Base-by-base conservation (phyloP, 1,140 invertebrate species). In the Chlorops oryzae region DNA sequence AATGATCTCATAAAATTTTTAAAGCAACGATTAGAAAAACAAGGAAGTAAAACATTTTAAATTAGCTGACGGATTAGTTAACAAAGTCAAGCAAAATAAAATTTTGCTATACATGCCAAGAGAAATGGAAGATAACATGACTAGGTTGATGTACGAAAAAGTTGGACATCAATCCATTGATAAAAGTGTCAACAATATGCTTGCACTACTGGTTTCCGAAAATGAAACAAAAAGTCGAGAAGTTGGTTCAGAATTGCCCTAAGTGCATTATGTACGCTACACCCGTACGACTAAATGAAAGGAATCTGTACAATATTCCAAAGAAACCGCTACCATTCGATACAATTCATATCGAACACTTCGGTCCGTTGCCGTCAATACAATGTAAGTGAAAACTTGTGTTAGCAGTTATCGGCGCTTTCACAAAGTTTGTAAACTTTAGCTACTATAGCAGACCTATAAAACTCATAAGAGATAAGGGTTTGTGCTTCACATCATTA, bases 241-340 rank as follows among this genome's bases (percentile, higher is more conserved):
- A 40, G n/a, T 15, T 17, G 17, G 22, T 12, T 15, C 27, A 28
- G 34, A 45, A 45, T 28, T 45, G 43, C 23, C 23, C 18, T 2
- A 28, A 45, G 22, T 45, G 43, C 13, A 45, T 45, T 13, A 45
- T 45, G 43, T 32, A 45, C 27, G 7, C 43, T 45, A 21, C 43
- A 15, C 43, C 24, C 20, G 6, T 3, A 28, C 7, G 17, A 17
- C 13, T 27, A 9, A 45, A 22, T n/a, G 40, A 25, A 15, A 45
- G 43, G 18, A 45, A n/a, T 17, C 22, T 45, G 21, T 21, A 45
- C 22, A 18, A n/a, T 17, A 45, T 25, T 10, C 23, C 23, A 10
- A 25, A 45, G 18, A 15, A 25, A n/a, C 43, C 27, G 12, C 12
- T 18, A 20, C 39, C 39, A 20, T 40, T 40, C 13, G 15, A 40